phyloP scores from a whole-genome alignment of 1,140 invertebrate species.

The Zaprionus capensis region DNA sequence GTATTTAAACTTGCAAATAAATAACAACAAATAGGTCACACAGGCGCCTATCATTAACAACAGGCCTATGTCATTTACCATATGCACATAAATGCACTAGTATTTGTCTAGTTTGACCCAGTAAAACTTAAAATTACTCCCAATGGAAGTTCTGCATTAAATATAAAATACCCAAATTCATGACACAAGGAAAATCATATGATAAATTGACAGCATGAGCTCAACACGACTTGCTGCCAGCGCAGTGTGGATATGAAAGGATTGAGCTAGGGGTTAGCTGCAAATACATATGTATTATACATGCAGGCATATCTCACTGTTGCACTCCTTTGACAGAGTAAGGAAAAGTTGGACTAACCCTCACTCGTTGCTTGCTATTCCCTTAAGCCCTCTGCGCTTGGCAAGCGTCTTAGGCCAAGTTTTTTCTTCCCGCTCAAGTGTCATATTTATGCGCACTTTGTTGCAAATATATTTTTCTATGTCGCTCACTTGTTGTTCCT shows the following conservation, averaged over 20 bases:
- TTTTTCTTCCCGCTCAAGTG: conserved; percentile 28
- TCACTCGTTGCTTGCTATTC: not conserved
- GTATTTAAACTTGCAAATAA: not conserved
- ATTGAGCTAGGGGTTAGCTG: conserved; percentile 1
- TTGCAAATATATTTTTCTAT: conserved; percentile 47
- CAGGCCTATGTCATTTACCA: not conserved
- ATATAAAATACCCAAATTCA: conserved; percentile 17
- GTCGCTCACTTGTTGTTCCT: conserved; percentile 30
- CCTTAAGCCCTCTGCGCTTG: conserved; percentile 20
- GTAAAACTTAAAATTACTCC: conserved; percentile 49
- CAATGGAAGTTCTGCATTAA: conserved; percentile 26
- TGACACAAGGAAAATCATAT: not conserved
- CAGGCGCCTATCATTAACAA: not conserved
- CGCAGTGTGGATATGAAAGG: not conserved
- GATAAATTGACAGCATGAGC: conserved; percentile 16
- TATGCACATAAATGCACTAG: conserved; percentile 3
- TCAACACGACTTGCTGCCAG: conserved; percentile 15
- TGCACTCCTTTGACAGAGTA: not conserved
- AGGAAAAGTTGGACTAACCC: not conserved
- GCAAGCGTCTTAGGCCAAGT: conserved; percentile 22
- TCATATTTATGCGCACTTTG: conserved; percentile 53
- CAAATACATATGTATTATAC: conserved; percentile 12
- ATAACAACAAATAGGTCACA: conserved; percentile 12
- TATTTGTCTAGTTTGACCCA: conserved; percentile 35
- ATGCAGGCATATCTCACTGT: conserved; percentile 2